Evolutionary conservation across 2,797 vertebrate species (phyloP).

Genomic region (Bradypodion pumilum): DNA sequence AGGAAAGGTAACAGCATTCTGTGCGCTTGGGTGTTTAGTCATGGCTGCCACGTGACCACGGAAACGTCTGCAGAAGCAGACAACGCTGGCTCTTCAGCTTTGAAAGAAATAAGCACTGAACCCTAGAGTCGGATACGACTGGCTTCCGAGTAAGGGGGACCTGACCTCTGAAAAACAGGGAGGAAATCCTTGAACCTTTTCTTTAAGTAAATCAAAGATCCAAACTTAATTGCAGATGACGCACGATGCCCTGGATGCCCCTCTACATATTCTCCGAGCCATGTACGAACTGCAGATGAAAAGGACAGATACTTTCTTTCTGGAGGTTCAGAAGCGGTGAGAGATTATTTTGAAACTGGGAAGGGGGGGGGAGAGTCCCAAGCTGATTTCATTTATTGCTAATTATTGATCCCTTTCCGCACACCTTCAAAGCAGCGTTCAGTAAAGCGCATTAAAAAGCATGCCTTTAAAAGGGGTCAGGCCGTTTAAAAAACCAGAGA

Average conservation of each 20-base stretch:
- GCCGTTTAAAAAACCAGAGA: neutral
- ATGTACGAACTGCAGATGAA: constrained; percentile 98
- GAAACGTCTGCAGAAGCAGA: too few relatives aligned
- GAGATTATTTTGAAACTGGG: neutral
- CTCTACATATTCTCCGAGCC: constrained; percentile 92
- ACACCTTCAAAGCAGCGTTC: too few relatives aligned
- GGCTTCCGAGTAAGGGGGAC: too few relatives aligned
- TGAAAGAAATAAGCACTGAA: too few relatives aligned
- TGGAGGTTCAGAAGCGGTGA: constrained; percentile 96
- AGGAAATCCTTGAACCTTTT: neutral
- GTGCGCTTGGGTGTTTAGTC: too few relatives aligned
- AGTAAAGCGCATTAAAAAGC: too few relatives aligned
- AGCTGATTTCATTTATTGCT: neutral
- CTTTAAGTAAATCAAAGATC: neutral
- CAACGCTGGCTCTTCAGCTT: too few relatives aligned
- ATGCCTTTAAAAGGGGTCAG: neutral
- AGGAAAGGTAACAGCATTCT: too few relatives aligned
- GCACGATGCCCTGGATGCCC: constrained; percentile 93
- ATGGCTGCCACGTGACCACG: too few relatives aligned
- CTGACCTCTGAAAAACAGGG: neutral
- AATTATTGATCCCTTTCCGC: neutral
- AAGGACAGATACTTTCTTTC: constrained; percentile 92
- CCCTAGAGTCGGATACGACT: too few relatives aligned
- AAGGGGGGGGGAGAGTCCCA: neutral
- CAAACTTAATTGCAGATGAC: constrained; percentile 82